Evolutionary conservation across 2,113 vertebrate species (phyloP), one percentile per base, ranked within the genome.

Genomic region (Gopherus flavomarginatus): DNA sequence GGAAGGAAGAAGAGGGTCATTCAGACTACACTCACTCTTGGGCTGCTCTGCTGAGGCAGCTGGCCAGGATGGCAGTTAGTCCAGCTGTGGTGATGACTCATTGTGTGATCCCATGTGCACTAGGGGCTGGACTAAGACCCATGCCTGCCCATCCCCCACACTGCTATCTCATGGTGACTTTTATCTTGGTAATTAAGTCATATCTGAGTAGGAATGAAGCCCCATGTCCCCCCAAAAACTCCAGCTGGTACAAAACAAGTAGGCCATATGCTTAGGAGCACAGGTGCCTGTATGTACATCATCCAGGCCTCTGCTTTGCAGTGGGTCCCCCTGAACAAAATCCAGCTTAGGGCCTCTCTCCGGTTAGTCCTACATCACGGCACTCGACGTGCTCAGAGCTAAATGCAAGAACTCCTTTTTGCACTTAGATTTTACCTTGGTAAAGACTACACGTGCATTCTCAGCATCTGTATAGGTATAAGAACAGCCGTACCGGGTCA

Each of bases 371-470:
- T 59, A 13, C 27, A 59, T 59, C 57, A 31, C 12, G 10, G 12
- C 57, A 31, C 27, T 59, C 1, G 6, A 59, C 3, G 12, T 59
- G 57, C 57, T 59, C 57, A 29, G 57, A 2, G 75, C 54, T 4
- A 75, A 5, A 56, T 59, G 56, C 0, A 0, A 31, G 29, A 57
- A 26, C 31, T 57, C 57, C 88, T 89, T 35, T 17, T 29, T 89
- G 47, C 4, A 44, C 8, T 35, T 81, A 13, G 27, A 50, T 87
- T 90, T 3, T 83, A 27, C 35, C 35, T 59, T 75, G 50, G 24
- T 42, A 44, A n/a, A 77, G 79, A 27, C 85, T 86, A n/a, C 44
- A 83, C 0, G 0, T 62, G n/a, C 26, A 31, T 54, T 54, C 53
- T 56, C 54, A 27, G 24, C 9, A 57, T 57, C 22, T 57, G 56